phyloP scores from a whole-genome alignment of 2,888 invertebrate genomes.

The Caenorhabditis becei region DNA sequence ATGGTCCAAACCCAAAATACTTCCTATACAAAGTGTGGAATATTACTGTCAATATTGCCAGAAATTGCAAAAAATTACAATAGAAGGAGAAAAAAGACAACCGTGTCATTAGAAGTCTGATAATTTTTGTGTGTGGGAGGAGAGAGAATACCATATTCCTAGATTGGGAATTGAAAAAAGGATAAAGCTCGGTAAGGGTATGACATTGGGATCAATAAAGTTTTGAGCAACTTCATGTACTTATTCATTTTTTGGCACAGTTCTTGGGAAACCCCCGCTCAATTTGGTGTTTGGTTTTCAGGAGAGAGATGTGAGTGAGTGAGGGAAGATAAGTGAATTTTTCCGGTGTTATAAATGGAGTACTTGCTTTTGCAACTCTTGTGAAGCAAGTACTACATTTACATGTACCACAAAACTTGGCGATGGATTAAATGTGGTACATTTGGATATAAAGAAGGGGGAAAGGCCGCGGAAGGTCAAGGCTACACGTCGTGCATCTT shows the following conservation, averaged over 20 bases:
- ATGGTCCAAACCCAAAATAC: constrained; percentile 45
- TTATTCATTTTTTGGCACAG: constrained; percentile 18
- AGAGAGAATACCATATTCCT: constrained; percentile 4
- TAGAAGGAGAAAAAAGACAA: constrained; percentile 34
- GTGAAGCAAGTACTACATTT: background rate
- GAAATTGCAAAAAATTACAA: constrained; percentile 11
- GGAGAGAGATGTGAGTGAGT: constrained; percentile 27
- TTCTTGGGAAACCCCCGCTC: constrained; percentile 33
- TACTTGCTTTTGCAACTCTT: background rate
- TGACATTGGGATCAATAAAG: constrained; percentile 52
- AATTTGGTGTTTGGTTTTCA: constrained; percentile 12
- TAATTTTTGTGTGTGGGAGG: constrained; percentile 3
- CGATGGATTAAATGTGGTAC: constrained; percentile 9
- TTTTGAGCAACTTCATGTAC: constrained; percentile 45
- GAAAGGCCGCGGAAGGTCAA: background rate
- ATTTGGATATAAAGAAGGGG: constrained; percentile 8
- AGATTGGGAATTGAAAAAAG: background rate
- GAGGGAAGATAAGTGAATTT: constrained; percentile 38
- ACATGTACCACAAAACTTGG: background rate
- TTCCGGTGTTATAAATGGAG: constrained; percentile 20
- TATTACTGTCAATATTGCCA: too few species aligned
- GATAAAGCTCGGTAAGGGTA: constrained; percentile 49
- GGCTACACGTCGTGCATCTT: constrained; percentile 81
- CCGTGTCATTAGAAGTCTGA: constrained; percentile 52
- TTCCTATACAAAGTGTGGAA: constrained; percentile 25